Conservation (phyloP, 1,140 invertebrate species). For the Gryllus bimaculatus region DNA sequence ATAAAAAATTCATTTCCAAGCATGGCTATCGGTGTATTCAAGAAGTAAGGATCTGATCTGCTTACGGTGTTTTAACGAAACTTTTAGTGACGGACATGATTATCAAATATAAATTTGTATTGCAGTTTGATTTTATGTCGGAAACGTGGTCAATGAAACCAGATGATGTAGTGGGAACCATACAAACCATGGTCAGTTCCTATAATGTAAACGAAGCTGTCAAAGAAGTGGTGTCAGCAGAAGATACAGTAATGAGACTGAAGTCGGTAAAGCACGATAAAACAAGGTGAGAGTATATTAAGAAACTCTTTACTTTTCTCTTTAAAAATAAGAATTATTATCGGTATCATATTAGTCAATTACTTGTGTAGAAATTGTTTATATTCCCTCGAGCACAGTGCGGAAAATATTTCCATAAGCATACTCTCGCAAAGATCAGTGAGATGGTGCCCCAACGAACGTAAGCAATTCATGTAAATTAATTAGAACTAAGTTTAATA, state of each 20-base stretch:
- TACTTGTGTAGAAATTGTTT: no score
- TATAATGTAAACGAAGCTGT: not conserved
- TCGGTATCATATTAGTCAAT: no score
- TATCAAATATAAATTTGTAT: constrained; percentile 12
- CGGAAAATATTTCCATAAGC: no score
- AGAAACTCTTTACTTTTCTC: not conserved
- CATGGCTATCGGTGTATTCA: constrained; percentile 64
- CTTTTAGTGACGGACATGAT: not conserved
- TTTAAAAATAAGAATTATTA: not conserved
- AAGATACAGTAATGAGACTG: constrained; percentile 37
- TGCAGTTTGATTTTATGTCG: constrained; percentile 54
- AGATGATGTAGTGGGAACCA: constrained; percentile 45
- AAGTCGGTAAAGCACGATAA: constrained; percentile 38
- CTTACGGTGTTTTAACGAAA: not conserved
- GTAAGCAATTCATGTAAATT: no score
- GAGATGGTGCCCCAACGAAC: no score
- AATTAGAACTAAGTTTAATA: no score
- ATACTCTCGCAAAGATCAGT: no score
- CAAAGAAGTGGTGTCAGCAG: constrained; percentile 24
- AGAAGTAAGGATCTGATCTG: constrained; percentile 44
- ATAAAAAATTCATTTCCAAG: constrained; percentile 51
- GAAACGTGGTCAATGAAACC: constrained; percentile 58
- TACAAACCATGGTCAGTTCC: constrained; percentile 40
- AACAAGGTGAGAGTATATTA: constrained; percentile 34
- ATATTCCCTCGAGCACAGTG: no score